Evolutionary conservation across 2,888 invertebrate genomes (phyloP).

Genomic region (Callyntrura sp.): DNA sequence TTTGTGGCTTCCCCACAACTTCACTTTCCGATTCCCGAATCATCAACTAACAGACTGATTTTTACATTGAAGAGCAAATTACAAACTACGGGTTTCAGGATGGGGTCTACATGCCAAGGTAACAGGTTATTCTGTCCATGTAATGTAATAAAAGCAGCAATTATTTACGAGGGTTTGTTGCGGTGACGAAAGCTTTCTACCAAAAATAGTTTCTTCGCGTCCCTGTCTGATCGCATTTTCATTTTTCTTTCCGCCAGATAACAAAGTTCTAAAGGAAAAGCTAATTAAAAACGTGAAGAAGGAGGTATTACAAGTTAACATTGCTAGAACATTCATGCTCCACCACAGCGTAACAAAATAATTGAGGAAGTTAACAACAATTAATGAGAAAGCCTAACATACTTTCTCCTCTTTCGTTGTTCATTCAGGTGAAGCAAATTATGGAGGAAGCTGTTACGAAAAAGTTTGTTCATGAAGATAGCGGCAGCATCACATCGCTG

Average conservation of each 20-base stretch:
- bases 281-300: constrained; percentile 93
- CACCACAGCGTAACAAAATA: no score
- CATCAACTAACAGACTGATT: constrained; percentile 34
- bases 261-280: constrained; percentile 89
- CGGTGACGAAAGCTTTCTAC: neutral
- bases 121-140: neutral
- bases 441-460: constrained; percentile 98
- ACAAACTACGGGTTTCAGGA: constrained; percentile 14
- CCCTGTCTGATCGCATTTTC: neutral
- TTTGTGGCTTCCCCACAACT: neutral
- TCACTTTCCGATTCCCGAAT: neutral
- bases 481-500: constrained; percentile 95
- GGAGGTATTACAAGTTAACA: constrained; percentile 86
- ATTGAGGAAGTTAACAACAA: neutral
- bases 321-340: no score
- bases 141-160: neutral
- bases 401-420: no score
- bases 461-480: constrained; percentile 96
- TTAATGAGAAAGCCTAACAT: neutral
- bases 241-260: constrained; percentile 77
- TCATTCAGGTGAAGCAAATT: constrained; percentile 93
- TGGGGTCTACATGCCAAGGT: constrained; percentile 69
- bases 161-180: neutral
- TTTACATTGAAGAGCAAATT: neutral
- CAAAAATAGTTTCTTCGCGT: neutral